These are phyloP conservation scores for Lutjanus campechanus DNA, from an alignment of 2,797 vertebrate species.

Conservation along the genomic window DNA sequence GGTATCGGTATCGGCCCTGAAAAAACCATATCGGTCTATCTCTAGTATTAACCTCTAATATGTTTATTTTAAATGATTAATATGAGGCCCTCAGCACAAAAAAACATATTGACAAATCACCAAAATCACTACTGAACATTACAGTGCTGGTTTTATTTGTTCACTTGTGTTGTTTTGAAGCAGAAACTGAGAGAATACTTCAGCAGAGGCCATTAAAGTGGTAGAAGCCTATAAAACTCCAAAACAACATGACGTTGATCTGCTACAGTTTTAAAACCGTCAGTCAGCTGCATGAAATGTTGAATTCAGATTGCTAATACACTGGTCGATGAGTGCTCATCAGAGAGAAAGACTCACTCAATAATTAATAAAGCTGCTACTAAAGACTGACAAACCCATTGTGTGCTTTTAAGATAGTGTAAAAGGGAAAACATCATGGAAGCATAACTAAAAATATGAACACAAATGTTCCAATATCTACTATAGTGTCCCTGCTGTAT, in stretches of 20 bases:
- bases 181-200: neutral
- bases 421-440: neutral
- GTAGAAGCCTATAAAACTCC: neutral
- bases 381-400: constrained; percentile 15
- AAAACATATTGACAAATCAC: neutral
- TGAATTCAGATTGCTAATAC: neutral
- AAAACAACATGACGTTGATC: neutral
- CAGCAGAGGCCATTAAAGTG: neutral
- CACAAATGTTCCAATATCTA: neutral
- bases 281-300: neutral
- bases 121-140: neutral
- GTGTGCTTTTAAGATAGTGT: neutral
- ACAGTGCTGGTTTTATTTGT: neutral
- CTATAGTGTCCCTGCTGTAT: neutral
- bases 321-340: constrained; percentile 3
- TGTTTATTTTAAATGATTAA: neutral
- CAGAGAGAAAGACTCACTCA: constrained; percentile 10
- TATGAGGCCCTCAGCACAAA: neutral
- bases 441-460: neutral
- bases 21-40: no score
- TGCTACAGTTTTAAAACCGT: neutral
- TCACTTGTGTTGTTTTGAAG: neutral
- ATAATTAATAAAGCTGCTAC: constrained; percentile 46
- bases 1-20: no score
- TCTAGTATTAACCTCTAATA: neutral